Base-by-base conservation (phyloP, 2,888 invertebrate genomes). In the Laothoe populi region DNA sequence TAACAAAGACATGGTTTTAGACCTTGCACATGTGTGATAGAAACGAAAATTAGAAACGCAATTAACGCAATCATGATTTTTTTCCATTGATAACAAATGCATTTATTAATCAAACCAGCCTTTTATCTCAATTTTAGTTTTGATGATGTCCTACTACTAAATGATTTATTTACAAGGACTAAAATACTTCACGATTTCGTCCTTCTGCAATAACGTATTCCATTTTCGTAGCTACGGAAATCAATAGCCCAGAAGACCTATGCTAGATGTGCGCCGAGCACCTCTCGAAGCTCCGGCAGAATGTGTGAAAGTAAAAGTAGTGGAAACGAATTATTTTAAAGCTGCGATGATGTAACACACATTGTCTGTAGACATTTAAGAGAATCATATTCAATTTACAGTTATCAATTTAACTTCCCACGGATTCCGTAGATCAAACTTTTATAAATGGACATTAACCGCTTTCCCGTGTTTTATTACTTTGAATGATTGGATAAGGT, bases 301-400 rank as follows among this genome's bases (percentile, higher is more conserved):
- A 31, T 53, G 19, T 19, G 53, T 53, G 53, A 53, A 53, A 53
- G 53, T 19, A 53, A 53, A 53, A 53, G 53, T 53, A 35, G 35
- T 53, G 53, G 31, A 16, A 16, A 35, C 19, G 35, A 35, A 35
- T 35, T 31, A 3, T 53, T 35, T 53, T 35, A 16, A 53, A 53
- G 11, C 19, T 53, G 53, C n/a, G n/a, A 26, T 53, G 31, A 53
- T 35, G 19, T 35, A 16, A 53, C 53, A 19, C 49, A 53, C 19
- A 35, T 53, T 31, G 35, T 44, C 16, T 42, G 38, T 31, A n/a
- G n/a, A n/a, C n/a, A 21, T 49, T 10, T 10, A 13, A 49, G 8
- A 16, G 31, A 11, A 26, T 19, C 35, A 53, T 11, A 53, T 31
- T 26, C 13, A 49, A 53, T 1, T 31, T 5, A 19, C 31, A 31